phyloP scores from a whole-genome alignment of 2,888 invertebrate genomes.

The Candidula unifasciata region DNA sequence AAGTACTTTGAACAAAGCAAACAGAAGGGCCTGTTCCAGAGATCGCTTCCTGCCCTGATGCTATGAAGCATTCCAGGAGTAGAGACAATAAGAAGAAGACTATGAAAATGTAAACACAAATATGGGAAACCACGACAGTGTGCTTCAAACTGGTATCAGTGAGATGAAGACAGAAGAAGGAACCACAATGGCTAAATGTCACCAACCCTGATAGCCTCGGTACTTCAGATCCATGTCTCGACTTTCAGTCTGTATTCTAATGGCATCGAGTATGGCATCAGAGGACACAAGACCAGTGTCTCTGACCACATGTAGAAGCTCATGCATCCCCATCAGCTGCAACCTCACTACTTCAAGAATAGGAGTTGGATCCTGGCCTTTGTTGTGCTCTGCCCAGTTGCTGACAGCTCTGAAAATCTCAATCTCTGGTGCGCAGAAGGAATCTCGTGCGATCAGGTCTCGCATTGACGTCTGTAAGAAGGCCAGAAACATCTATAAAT shows the following conservation, averaged over 20 bases:
- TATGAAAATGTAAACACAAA: too few species aligned
- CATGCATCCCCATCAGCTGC: slow-evolving; percentile 91
- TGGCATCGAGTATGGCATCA: slow-evolving; percentile 95
- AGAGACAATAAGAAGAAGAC: too few species aligned
- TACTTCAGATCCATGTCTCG: slow-evolving; percentile 89
- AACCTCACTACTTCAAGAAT: slow-evolving; percentile 82
- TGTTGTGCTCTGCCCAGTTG: slow-evolving; percentile 90
- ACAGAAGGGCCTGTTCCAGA: too few species aligned
- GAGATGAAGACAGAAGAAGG: too few species aligned
- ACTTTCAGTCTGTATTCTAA: slow-evolving; percentile 89
- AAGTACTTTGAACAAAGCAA: too few species aligned
- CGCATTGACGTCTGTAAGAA: slow-evolving; percentile 82
- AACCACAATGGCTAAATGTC: not conserved
- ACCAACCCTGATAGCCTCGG: slow-evolving; percentile 82
- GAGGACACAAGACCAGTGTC: slow-evolving; percentile 91
- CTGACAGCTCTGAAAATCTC: slow-evolving; percentile 94
- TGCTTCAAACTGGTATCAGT: too few species aligned
- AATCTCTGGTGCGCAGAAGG: slow-evolving; percentile 96
- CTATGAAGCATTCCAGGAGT: too few species aligned
- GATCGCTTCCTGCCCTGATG: too few species aligned
- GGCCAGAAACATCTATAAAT: too few species aligned
- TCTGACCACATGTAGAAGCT: slow-evolving; percentile 91
- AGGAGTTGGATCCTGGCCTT: slow-evolving; percentile 80
- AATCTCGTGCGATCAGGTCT: slow-evolving; percentile 91
- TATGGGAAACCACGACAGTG: too few species aligned